A percentile compares a stretch with the other conserved stretches of the same genome.
phyloP scores from a whole-genome alignment of 2,113 vertebrate species.

The Halcyon senegalensis region DNA sequence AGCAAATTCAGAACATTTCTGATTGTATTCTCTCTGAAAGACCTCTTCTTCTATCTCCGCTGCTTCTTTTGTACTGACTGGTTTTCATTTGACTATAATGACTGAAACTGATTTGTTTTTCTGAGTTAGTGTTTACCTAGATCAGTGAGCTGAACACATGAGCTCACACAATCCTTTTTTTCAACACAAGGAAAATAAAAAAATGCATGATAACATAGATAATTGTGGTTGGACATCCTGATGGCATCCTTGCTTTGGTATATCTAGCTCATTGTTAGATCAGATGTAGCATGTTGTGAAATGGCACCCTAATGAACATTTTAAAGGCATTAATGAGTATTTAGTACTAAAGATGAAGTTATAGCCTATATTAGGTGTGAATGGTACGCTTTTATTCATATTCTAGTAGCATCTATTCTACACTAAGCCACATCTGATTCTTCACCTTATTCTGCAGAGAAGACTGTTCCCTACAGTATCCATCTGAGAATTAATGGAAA shows the following conservation, averaged over 20 bases:
- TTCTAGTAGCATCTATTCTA: not conserved
- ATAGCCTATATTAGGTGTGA: not conserved
- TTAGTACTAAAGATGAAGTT: not conserved
- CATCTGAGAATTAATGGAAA: not conserved
- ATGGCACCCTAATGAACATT: not conserved
- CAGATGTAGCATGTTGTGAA: not conserved
- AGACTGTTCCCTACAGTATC: not conserved
- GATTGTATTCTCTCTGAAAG: not conserved
- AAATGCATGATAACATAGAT: not conserved
- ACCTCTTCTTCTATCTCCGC: not conserved
- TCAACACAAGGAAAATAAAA: not conserved
- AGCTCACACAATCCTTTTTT: not conserved
- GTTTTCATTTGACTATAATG: not conserved
- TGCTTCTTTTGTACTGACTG: not conserved
- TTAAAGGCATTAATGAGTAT: not conserved
- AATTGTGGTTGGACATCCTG: not conserved
- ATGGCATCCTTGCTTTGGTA: not conserved
- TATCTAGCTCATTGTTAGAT: not conserved
- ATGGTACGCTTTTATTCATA: not conserved
- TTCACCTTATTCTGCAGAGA: not conserved
- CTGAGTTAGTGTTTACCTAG: not conserved
- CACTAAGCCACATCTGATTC: not conserved
- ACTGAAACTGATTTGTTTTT: not conserved
- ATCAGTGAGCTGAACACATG: not conserved
- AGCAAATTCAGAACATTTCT: not conserved